These are phyloP conservation scores for Antechinus flavipes DNA, from an alignment of 2,113 vertebrate species.

Conservation along the genomic window DNA sequence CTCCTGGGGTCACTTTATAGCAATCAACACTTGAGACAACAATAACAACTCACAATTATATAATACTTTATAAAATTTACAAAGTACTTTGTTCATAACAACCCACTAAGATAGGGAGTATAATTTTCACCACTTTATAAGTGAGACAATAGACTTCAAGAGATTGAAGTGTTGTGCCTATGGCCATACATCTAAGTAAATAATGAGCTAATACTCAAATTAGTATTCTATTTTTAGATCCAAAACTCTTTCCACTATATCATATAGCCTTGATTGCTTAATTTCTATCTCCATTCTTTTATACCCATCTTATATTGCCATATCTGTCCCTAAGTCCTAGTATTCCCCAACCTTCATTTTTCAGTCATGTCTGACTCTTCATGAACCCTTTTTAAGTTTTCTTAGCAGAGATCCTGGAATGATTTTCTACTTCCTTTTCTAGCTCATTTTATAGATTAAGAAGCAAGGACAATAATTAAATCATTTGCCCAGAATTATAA, in stretches of 20 bases:
- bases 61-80: background rate
- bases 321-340: background rate
- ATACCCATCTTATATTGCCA: background rate
- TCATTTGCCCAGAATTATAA: background rate
- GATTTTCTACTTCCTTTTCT: background rate
- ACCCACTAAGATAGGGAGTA: background rate
- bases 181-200: background rate
- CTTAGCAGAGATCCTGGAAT: background rate
- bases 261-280: background rate
- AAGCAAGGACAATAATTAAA: background rate
- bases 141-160: background rate
- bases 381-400: background rate
- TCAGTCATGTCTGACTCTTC: background rate
- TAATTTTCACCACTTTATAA: background rate
- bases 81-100: background rate
- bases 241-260: background rate
- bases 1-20: background rate
- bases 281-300: background rate
- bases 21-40: background rate
- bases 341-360: background rate
- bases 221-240: background rate
- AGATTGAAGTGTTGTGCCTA: background rate
- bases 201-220: background rate
- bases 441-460: background rate
- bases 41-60: background rate